Evolutionary conservation across 2,797 vertebrate species (phyloP).

Genomic region (Rousettus madagascariensis): DNA sequence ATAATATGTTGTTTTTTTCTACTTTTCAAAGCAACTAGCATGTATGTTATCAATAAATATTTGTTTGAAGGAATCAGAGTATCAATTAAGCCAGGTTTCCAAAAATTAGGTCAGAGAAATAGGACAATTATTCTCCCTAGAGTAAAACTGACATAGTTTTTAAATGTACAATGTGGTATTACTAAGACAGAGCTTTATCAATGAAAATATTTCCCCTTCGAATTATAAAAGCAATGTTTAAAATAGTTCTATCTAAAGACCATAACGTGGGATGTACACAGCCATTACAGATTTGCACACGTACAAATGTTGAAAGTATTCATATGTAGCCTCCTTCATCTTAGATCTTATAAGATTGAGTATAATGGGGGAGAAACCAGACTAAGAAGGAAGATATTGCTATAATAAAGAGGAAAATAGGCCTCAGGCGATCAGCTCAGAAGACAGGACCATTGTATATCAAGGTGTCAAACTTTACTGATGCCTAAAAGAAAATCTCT

Average conservation of each 20-base stretch:
- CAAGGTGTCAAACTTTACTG: constrained; percentile 54
- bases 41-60: background rate
- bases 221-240: constrained; percentile 29
- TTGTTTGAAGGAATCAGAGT: constrained; percentile 10
- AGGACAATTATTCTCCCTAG: background rate
- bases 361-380: background rate
- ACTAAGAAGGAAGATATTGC: constrained; percentile 34
- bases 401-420: constrained; percentile 34
- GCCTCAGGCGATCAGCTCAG: constrained; percentile 48
- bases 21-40: constrained; percentile 9
- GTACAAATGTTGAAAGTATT: background rate
- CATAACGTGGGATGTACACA: background rate
- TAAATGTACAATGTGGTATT: background rate
- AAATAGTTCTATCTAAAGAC: background rate
- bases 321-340: background rate
- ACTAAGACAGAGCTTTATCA: background rate
- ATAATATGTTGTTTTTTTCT: background rate
- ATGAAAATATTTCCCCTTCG: background rate
- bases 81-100: constrained; percentile 10
- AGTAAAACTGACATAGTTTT: constrained; percentile 18
- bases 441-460: constrained; percentile 41
- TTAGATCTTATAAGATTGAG: constrained; percentile 17
- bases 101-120: constrained; percentile 47
- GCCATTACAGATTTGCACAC: background rate
- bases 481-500: constrained; percentile 63